Evolutionary conservation across 2,888 invertebrate species (phyloP), one percentile per base, ranked within the genome.

Genomic region (Eustalomyia histrio): DNA sequence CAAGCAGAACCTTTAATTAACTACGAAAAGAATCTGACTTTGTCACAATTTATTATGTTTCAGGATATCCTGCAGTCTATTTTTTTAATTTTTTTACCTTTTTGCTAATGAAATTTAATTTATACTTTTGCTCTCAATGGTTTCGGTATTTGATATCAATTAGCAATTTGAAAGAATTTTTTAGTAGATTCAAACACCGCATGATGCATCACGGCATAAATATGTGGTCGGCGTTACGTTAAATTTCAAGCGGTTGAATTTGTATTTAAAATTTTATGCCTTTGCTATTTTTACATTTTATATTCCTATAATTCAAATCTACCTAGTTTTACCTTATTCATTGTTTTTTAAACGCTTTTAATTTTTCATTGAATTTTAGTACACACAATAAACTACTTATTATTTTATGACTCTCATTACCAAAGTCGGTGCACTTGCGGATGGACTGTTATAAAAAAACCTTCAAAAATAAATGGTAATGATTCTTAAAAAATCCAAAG

Each of bases 301-400:
- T 14, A 4, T 16, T 50, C 29, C 63, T 12, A 2, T 61, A 35
- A 47, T 47, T 69, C 50, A 63, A 33, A 55, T 73, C 43, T 79
- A 65, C 63, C 73, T 69, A 74, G 3, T 29, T 18, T 8, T 58
- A 17, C 43, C 33, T 8, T 58, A 18, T 35, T 29, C 43, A 39
- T 10, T 29, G 6, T 17, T 39, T 39, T 39, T 47, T n/a, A 6
- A 47, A 47, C n/a, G 43, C n/a, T 67, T 47, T 67, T 57, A 24
- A 67, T 67, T 52, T 76, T 72, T 65, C 65, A 47, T 21, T n/a
- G 43, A 72, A 72, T 65, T 55, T 17, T 43, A 29, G 43, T 50
- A 53, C 1, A 71, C n/a, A 81, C 81, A 81, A 81, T 78, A 43
- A 50, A 63, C 78, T 81, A 81, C 81, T 81, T 78, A 78, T 81